These are phyloP conservation scores for Aporophyla lueneburgensis DNA, from an alignment of 2,888 invertebrate species.

Conservation along the genomic window DNA sequence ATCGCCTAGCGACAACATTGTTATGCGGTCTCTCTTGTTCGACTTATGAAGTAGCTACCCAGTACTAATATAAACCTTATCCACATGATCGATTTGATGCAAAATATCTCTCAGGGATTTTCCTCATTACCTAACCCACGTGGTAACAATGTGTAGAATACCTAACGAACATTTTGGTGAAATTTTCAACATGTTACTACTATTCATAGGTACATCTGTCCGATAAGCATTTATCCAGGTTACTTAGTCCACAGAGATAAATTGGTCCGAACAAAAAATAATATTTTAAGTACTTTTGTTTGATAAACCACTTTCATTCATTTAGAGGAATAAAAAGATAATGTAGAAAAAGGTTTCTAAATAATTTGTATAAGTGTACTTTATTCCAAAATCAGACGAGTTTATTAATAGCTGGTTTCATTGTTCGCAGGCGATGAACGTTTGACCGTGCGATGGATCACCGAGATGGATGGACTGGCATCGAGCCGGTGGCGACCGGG, in stretches of 20 bases:
- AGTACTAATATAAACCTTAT: constrained; percentile 50
- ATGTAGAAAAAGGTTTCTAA: constrained; percentile 29
- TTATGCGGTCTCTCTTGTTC: constrained; percentile 80
- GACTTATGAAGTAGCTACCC: constrained; percentile 63
- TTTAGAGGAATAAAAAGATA: constrained; percentile 20
- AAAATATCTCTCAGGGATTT: constrained; percentile 12
- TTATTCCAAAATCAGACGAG: constrained; percentile 20
- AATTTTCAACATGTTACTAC: not conserved
- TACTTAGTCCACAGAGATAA: constrained; percentile 26
- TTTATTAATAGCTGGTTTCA: constrained; percentile 53
- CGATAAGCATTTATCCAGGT: constrained; percentile 11
- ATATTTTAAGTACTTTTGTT: constrained; percentile 11
- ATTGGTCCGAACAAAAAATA: constrained; percentile 2
- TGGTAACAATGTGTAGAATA: not conserved
- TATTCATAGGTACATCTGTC: not conserved
- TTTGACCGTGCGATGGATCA: constrained; percentile 88
- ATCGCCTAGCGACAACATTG: constrained; percentile 89
- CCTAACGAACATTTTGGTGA: not conserved
- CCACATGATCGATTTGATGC: constrained; percentile 39
- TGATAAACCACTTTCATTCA: constrained; percentile 9
- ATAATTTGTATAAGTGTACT: constrained; percentile 2
- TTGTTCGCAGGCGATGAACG: constrained; percentile 88
- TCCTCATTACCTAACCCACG: not conserved
- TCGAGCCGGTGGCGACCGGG: constrained; percentile 80
- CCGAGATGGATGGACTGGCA: constrained; percentile 85